phyloP scores from a whole-genome alignment of 2,113 vertebrate species.

The Macquaria australasica region DNA sequence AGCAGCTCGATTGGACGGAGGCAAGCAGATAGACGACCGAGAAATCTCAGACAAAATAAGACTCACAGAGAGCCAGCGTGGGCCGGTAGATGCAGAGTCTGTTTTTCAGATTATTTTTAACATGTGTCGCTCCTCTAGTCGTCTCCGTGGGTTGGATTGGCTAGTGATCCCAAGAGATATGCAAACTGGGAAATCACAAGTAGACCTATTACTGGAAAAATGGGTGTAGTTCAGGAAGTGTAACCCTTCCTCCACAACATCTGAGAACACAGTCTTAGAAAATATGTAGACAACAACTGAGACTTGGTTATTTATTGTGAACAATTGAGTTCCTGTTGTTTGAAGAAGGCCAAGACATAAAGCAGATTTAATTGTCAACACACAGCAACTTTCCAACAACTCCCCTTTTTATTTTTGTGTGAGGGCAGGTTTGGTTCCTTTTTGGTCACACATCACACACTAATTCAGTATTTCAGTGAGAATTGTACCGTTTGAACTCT shows the following conservation, averaged over 20 bases:
- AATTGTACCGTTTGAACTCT: neutral
- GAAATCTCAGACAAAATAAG: slow-evolving; percentile 70
- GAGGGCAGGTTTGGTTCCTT: neutral
- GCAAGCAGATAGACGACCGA: slow-evolving; percentile 41
- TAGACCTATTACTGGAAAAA: slow-evolving; percentile 47
- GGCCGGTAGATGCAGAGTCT: slow-evolving; percentile 47
- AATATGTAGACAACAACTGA: slow-evolving; percentile 48
- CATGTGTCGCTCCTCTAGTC: slow-evolving; percentile 28
- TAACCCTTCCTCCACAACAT: slow-evolving; percentile 49
- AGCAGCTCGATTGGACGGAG: slow-evolving; percentile 56
- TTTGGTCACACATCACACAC: neutral
- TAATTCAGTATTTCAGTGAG: neutral
- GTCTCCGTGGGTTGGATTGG: slow-evolving; percentile 33
- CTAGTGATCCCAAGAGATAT: slow-evolving; percentile 43
- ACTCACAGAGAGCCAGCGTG: slow-evolving; percentile 41
- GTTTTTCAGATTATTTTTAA: slow-evolving; percentile 69
- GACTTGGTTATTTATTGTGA: slow-evolving; percentile 22
- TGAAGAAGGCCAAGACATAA: neutral
- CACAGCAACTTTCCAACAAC: neutral
- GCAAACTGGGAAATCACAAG: slow-evolving; percentile 52
- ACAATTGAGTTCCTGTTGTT: slow-evolving; percentile 28
- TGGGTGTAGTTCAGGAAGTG: slow-evolving; percentile 65
- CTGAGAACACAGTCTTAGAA: neutral
- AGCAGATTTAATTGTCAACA: neutral
- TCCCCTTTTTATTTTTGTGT: neutral